Evolutionary conservation across 2,888 invertebrate genomes (phyloP).

Genomic region (Netelia melanura): DNA sequence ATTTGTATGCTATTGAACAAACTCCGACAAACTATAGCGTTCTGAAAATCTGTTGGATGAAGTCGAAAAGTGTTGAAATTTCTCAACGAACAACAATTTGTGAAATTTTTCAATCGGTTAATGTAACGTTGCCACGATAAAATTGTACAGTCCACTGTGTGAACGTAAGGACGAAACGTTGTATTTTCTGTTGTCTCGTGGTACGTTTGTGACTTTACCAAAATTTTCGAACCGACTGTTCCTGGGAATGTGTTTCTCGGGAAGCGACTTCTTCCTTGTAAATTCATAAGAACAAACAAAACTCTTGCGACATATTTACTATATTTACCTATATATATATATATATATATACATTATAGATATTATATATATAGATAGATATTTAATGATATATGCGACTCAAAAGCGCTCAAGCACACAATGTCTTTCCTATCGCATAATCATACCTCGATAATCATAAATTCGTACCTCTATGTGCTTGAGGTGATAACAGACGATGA

Average conservation of each 20-base stretch:
- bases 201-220: background rate
- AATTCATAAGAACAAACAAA: constrained; percentile 3
- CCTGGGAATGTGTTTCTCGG: constrained; percentile 3
- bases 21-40: constrained; percentile 44
- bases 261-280: constrained; percentile 6
- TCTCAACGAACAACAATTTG: background rate
- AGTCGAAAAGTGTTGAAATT: background rate
- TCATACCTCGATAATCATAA: constrained; percentile 78
- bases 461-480: constrained; percentile 78
- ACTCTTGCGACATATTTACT: constrained; percentile 49
- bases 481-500: constrained; percentile 61
- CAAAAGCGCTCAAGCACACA: constrained; percentile 73
- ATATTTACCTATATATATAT: constrained; percentile 59
- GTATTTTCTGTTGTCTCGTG: background rate
- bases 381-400: constrained; percentile 73
- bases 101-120: no score
- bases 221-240: constrained; percentile 8
- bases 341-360: constrained; percentile 65
- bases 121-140: background rate
- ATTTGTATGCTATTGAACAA: constrained; percentile 54
- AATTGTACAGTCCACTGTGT: background rate
- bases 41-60: background rate
- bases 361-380: constrained; percentile 67
- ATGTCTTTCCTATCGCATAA: constrained; percentile 80
- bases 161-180: background rate